Base-by-base conservation (phyloP, 2,113 vertebrate species). In the Onychostruthus taczanowskii region DNA sequence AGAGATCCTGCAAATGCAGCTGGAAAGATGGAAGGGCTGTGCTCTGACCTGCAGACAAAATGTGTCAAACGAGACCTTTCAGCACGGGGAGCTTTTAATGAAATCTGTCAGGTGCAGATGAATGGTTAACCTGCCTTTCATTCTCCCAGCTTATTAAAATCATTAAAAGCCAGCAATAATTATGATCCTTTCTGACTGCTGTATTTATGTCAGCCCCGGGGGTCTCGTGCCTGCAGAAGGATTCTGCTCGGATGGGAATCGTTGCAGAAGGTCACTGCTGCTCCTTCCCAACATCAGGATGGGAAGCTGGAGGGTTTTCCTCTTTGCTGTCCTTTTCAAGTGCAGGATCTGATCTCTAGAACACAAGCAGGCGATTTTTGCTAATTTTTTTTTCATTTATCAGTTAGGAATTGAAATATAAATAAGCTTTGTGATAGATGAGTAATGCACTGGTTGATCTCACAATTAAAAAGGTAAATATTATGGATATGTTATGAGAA, bases 21-120 rank as follows among this genome's bases (percentile, higher is more conserved):
- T 46, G 80, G 53, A 49, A 47, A 74, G 77, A 67, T 23, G 7
- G 58, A 85, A 88, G 78, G 44, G 78, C 59, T 21, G 27, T 0
- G 0, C 69, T 73, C 39, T 85, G 92, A 92, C 93, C 87, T 8
- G 79, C 30, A 92, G 89, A 91, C 50, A 83, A 87, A 94, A 94
- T 3, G 86, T 94, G 95, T 85, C 92, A 92, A 49, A 69, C 12
- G 23, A 89, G 67, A 50, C 91, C 91, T 87, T 82, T 89, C 44
- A 33, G 58, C 69, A 1, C 17, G 0, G 16, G 41, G 73, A 10
- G 89, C 27, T 33, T 50, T 58, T 95, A 79, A 95, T 84, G 74
- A 47, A 76, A 87, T n/a, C 80, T 94, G 81, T 79, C 94, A 74
- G 67, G 50, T 55, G 3, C 55, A 37, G 19, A 53, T 14, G 86